These are phyloP conservation scores for Notolepis coatsorum DNA, from an alignment of 2,797 vertebrate genomes.

Conservation along the genomic window DNA sequence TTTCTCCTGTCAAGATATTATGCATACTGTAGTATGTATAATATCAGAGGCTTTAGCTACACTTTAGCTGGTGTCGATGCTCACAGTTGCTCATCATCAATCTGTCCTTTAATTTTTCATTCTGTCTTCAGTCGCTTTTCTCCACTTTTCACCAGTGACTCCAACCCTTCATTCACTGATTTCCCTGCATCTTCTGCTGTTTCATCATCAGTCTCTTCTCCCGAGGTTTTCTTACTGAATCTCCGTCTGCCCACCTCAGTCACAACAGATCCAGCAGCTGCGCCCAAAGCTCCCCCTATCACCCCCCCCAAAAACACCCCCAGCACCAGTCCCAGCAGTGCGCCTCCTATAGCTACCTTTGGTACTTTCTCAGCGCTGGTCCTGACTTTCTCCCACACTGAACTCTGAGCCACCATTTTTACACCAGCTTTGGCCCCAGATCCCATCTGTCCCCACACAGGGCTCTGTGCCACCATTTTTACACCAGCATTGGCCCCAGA, in stretches of 20 bases:
- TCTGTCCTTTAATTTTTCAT: constrained; percentile 42
- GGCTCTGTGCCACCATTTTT: constrained; percentile 67
- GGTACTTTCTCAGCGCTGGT: constrained; percentile 58
- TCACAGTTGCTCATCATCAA: neutral
- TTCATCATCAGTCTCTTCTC: constrained; percentile 7
- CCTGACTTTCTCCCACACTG: constrained; percentile 66
- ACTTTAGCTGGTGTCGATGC: too few relatives aligned
- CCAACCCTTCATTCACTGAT: constrained; percentile 13
- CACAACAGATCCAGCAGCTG: constrained; percentile 66
- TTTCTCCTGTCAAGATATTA: too few relatives aligned
- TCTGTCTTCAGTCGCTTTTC: constrained; percentile 71
- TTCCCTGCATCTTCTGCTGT: constrained; percentile 2
- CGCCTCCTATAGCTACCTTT: constrained; percentile 50
- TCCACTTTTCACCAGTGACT: constrained; percentile 37
- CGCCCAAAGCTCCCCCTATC: constrained; percentile 76
- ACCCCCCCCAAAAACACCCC: constrained; percentile 73
- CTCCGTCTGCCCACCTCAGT: constrained; percentile 73
- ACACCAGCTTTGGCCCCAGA: constrained; percentile 63
- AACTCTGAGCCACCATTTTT: constrained; percentile 66
- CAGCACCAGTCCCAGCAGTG: constrained; percentile 68
- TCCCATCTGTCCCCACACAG: constrained; percentile 67
- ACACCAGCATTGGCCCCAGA: constrained; percentile 55
- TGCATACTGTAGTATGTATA: too few relatives aligned
- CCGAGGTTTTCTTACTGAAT: constrained; percentile 39
- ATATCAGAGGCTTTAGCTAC: too few relatives aligned